Evolutionary conservation across 1,140 invertebrate species (phyloP), one percentile per base, ranked within the genome.

Genomic region (Apolygus lucorum): DNA sequence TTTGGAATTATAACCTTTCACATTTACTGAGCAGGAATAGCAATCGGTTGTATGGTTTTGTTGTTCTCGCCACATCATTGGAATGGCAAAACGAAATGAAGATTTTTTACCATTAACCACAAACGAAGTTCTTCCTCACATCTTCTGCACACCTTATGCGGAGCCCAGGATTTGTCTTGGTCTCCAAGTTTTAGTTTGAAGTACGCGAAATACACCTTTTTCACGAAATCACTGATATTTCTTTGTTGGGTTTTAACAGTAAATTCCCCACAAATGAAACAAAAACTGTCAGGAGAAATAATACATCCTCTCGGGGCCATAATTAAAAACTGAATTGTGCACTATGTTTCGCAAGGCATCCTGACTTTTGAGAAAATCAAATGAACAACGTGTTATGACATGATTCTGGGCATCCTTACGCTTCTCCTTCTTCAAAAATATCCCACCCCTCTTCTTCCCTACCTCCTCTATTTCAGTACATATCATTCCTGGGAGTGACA

Each of bases 131-230:
- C 34, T 49, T 70, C 42, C 14, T 49, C 68, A 64, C 69, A 72
- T 29, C 42, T 29, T 72, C 70, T 11, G 17, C 34, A 49, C 17
- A 75, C 72, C 63, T 68, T 71, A 27, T 72, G 72, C 25, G 63
- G 34, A 68, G 63, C 71, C 67, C 54, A 73, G 28, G 63, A 28
- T 62, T 75, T 72, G 28, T 74, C 72, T 70, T 76, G 74, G 68
- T 73, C 69, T 59, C 73, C 73, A 26, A 75, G 26, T 68, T 72
- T 73, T 25, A 74, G 63, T 28, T 62, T 52, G 66, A 73, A 73
- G 34, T 74, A 74, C 2, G 59, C 71, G 62, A 67, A 69, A 52
- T 73, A 70, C 27, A 71, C 34, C 34, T 71, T 71, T 69, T 71
- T 42, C 63, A 70, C 49, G 67, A 42, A 70, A 70, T 34, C 29